Percentiles rank a stretch among this genome's conserved stretches.
phyloP scores from a whole-genome alignment of 1,140 invertebrate genomes.

The Lasaia peninsularis region DNA sequence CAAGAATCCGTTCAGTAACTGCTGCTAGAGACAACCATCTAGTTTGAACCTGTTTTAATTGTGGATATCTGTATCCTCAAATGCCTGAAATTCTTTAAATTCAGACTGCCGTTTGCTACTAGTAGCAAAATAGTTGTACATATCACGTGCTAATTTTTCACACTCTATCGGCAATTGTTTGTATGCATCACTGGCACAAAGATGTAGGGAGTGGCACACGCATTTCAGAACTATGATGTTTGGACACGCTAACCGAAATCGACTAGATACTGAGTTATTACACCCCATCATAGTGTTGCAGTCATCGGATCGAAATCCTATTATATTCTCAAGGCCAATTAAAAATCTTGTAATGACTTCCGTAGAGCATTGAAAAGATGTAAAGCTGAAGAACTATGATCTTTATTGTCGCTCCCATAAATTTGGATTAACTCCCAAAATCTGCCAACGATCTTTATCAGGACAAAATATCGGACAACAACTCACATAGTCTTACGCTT shows the following conservation, averaged over 20 bases:
- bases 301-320: constrained; percentile 21
- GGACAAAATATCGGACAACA: neutral
- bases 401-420: neutral
- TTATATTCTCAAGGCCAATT: constrained; percentile 11
- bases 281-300: constrained; percentile 25
- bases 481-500: constrained; percentile 3
- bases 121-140: constrained; percentile 22
- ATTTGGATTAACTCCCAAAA: too few relatives aligned
- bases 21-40: constrained; percentile 37
- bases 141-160: constrained; percentile 22
- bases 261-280: constrained; percentile 13
- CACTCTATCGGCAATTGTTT: constrained; percentile 15
- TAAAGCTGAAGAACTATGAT: neutral
- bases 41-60: constrained; percentile 44
- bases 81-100: constrained; percentile 36
- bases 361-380: neutral
- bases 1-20: constrained; percentile 31
- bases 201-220: constrained; percentile 26
- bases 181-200: constrained; percentile 21
- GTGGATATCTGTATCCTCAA: constrained; percentile 33
- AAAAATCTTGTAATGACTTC: neutral
- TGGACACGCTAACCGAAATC: constrained; percentile 15
- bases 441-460: neutral
- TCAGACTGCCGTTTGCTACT: constrained; percentile 32
- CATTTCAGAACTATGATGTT: constrained; percentile 20